These are phyloP conservation scores for Chalcis sispes DNA, from an alignment of 2,888 invertebrate genomes.

Conservation along the genomic window DNA sequence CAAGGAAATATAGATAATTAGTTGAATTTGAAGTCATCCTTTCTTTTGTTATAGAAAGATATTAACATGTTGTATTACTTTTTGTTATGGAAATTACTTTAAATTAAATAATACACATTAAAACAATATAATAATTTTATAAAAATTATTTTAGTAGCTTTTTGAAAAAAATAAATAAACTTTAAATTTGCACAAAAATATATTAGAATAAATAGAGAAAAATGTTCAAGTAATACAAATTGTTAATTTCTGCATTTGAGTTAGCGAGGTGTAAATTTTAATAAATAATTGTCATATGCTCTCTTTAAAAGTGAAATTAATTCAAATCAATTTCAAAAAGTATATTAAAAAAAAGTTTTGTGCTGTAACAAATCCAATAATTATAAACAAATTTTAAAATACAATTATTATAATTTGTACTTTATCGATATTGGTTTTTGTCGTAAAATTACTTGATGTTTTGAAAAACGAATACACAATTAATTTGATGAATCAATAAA, in stretches of 20 bases:
- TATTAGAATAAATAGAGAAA: neutral
- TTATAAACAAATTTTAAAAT: no score
- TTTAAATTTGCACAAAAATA: neutral
- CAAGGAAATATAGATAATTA: conserved; percentile 90
- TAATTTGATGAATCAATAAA: no score
- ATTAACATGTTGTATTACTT: conserved; percentile 28
- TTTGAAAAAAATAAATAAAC: neutral
- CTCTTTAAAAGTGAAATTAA: conserved; percentile 47
- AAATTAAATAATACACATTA: neutral
- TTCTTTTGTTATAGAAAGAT: conserved; percentile 30
- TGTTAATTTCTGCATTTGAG: conserved; percentile 29
- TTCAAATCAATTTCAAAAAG: conserved; percentile 28
- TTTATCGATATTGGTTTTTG: no score
- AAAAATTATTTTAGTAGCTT: conserved; percentile 11
- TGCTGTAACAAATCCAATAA: conserved; percentile 11
- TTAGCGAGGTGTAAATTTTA: conserved; percentile 50
- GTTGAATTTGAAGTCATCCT: conserved; percentile 50
- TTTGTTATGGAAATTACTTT: neutral
- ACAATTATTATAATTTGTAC: no score
- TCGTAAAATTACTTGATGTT: no score
- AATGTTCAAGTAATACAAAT: conserved; percentile 34
- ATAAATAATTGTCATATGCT: conserved; percentile 54
- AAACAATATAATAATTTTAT: neutral
- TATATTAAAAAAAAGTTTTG: conserved; percentile 7
- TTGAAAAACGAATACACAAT: no score